Percentiles rank a stretch among this genome's conserved stretches.
Conservation (phyloP, 2,113 vertebrate species). For the Regulus satrapa region DNA sequence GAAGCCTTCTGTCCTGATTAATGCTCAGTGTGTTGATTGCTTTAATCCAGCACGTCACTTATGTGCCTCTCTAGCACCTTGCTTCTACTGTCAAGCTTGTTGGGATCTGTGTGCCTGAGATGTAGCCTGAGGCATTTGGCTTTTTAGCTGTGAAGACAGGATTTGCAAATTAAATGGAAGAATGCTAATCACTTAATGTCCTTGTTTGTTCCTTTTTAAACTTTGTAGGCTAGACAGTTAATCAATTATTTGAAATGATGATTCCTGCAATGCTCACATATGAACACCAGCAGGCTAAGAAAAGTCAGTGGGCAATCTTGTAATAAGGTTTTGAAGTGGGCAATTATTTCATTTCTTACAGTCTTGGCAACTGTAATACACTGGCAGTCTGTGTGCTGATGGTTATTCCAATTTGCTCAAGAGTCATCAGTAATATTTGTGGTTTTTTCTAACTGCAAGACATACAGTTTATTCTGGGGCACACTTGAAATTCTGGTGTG, state of each 20-base stretch:
- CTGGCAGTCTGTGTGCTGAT: neutral
- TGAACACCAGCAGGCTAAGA: slow-evolving; percentile 43
- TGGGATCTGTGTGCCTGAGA: slow-evolving; percentile 20
- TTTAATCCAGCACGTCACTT: slow-evolving; percentile 21
- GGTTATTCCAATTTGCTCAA: neutral
- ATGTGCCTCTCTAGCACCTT: neutral
- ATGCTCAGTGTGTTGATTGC: slow-evolving; percentile 31
- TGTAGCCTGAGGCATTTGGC: slow-evolving; percentile 51
- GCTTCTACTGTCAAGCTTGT: slow-evolving; percentile 16
- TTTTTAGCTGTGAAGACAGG: slow-evolving; percentile 49
- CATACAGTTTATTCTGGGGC: neutral
- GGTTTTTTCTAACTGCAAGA: neutral
- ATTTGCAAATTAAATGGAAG: slow-evolving; percentile 61
- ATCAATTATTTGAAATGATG: slow-evolving; percentile 80
- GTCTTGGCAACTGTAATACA: neutral
- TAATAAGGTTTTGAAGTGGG: neutral
- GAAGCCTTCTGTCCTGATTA: neutral
- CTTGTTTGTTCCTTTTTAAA: slow-evolving; percentile 78
- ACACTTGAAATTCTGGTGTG: neutral
- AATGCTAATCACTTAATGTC: slow-evolving; percentile 74
- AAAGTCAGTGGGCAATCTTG: slow-evolving; percentile 8
- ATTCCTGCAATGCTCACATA: slow-evolving; percentile 64
- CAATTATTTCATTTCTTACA: neutral
- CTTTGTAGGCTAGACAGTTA: slow-evolving; percentile 73
- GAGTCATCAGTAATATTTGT: neutral